Percentiles rank a stretch among this genome's conserved stretches.
Evolutionary conservation across 2,113 vertebrate species (phyloP).

Genomic region (Narcine bancroftii): DNA sequence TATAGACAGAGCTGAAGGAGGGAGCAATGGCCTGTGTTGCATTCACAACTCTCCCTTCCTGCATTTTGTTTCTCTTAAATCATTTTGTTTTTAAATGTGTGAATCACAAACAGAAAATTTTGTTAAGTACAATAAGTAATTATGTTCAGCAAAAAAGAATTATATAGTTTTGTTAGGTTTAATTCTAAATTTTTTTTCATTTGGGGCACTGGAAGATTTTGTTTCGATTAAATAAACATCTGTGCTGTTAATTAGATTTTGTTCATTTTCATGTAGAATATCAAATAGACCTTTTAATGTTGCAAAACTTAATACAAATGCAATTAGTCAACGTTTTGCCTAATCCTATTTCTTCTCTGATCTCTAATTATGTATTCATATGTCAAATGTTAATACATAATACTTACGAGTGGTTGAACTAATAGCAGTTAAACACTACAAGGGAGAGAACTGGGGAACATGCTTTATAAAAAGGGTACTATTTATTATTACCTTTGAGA

Average conservation of each 20-base stretch:
- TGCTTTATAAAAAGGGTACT: not conserved
- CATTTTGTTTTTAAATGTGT: not conserved
- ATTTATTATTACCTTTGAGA: not conserved
- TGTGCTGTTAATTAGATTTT: not conserved
- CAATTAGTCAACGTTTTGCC: slow-evolving; percentile 12
- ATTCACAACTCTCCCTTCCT: too few species aligned
- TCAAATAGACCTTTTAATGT: slow-evolving; percentile 7
- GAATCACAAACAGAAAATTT: not conserved
- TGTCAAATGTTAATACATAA: not conserved
- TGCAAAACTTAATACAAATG: slow-evolving; percentile 22
- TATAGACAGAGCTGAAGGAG: too few species aligned
- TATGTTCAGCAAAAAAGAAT: not conserved
- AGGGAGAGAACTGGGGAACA: not conserved
- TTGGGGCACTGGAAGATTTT: too few species aligned
- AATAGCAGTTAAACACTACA: not conserved
- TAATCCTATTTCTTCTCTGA: not conserved
- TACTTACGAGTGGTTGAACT: not conserved
- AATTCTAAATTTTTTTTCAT: too few species aligned
- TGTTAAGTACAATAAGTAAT: not conserved
- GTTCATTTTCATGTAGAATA: not conserved
- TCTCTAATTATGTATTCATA: slow-evolving; percentile 5
- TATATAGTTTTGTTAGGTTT: not conserved
- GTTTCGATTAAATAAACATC: slow-evolving; percentile 31
- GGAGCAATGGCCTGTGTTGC: too few species aligned
- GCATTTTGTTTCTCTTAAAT: too few species aligned